Conservation (phyloP, 1,140 invertebrate species). For the Protaetia brevitarsis region DNA sequence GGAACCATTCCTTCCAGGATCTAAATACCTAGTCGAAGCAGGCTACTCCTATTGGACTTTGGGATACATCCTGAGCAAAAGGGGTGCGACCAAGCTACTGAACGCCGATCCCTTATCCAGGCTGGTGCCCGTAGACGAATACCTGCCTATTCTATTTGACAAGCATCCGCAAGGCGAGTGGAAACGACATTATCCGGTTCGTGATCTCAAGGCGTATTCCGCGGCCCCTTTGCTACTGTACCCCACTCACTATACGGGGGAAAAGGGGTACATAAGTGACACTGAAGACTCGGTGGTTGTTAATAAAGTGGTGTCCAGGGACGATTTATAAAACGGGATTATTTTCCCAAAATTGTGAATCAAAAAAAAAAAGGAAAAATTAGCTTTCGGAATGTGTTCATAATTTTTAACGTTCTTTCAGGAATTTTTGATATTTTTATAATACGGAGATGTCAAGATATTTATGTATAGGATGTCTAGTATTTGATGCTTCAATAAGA, state of each 20-base stretch:
- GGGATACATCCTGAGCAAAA: constrained; percentile 63
- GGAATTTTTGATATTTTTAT: too few species aligned
- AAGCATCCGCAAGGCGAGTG: constrained; percentile 74
- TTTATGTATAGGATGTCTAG: too few species aligned
- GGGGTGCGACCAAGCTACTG: constrained; percentile 75
- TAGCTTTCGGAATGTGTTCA: too few species aligned
- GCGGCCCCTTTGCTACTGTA: constrained; percentile 81
- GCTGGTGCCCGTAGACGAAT: constrained; percentile 96
- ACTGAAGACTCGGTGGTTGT: constrained; percentile 77
- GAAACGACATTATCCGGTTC: constrained; percentile 47
- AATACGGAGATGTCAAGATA: too few species aligned
- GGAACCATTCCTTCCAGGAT: constrained; percentile 65
- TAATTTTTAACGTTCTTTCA: too few species aligned
- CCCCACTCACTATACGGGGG: constrained; percentile 93
- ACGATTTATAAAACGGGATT: background rate
- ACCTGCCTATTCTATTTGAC: constrained; percentile 92
- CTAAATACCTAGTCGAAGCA: constrained; percentile 72
- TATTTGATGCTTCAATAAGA: too few species aligned
- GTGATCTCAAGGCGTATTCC: constrained; percentile 80
- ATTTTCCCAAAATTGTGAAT: too few species aligned
- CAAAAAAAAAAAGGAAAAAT: too few species aligned
- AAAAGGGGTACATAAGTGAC: constrained; percentile 91
- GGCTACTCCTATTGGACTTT: constrained; percentile 98
- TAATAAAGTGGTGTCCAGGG: background rate
- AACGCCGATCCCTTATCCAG: constrained; percentile 77